Percentiles rank a stretch among this genome's conserved stretches.
phyloP scores from a whole-genome alignment of 1,140 invertebrate species.

The Hestina assimilis region DNA sequence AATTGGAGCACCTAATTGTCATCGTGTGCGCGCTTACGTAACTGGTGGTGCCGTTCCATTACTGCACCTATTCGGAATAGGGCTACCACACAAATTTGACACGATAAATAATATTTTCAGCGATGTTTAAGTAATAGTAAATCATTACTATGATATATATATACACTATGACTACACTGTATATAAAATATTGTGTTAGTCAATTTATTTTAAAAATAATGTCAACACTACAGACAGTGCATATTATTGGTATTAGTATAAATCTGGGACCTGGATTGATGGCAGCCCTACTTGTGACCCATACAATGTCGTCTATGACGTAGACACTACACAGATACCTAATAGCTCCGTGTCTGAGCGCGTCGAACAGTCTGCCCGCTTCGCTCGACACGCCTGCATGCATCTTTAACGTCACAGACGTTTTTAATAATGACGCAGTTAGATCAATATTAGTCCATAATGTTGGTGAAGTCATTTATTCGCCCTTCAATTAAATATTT shows the following conservation, averaged over 20 bases:
- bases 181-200: too few relatives aligned
- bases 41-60: constrained; percentile 35
- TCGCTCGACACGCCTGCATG: constrained; percentile 30
- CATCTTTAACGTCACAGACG: constrained; percentile 30
- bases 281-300: neutral
- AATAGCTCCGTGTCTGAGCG: constrained; percentile 50
- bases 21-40: constrained; percentile 50
- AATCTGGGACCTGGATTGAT: neutral
- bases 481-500: neutral
- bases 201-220: too few relatives aligned
- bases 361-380: constrained; percentile 57
- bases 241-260: neutral
- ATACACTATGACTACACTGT: too few relatives aligned
- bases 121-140: too few relatives aligned
- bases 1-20: constrained; percentile 35
- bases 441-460: neutral
- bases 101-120: neutral
- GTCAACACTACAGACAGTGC: too few relatives aligned
- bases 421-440: constrained; percentile 21
- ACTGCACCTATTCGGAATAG: constrained; percentile 32
- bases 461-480: neutral
- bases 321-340: constrained; percentile 33
- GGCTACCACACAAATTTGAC: neutral
- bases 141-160: too few relatives aligned
- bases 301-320: constrained; percentile 51